Evolutionary conservation across 2,888 invertebrate genomes (phyloP), one percentile per base, ranked within the genome.

Genomic region (Kryphioiulus occultus): DNA sequence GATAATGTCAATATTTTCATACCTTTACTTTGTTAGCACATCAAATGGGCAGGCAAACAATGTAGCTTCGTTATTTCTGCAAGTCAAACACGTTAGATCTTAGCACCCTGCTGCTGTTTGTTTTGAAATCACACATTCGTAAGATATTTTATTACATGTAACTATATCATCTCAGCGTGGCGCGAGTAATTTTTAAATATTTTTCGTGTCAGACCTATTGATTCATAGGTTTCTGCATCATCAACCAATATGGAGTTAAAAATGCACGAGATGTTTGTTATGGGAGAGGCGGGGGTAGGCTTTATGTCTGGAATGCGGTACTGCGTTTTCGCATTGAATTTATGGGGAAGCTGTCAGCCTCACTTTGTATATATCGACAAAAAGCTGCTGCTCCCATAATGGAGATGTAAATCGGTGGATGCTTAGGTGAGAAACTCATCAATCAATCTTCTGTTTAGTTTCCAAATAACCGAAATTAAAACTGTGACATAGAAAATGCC

Each of bases 391-490:
- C 78, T 30, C 15, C 26, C 78, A 78, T 78, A 78, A 78, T 78
- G 26, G 78, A 78, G 78, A 78, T 78, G 78, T 78, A 78, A 78
- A 78, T 78, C 30, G 78, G n/a, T n/a, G 78, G 78, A 78, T 78
- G 30, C 78, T 78, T 78, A 78, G 78, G 30, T 30, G 78, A 78
- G 78, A 30, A 78, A 78, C 78, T 30, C 78, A 78, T 78, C 78
- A 17, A 78, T 78, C 78, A 78, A 78, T 78, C 78, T 15, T 78
- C 78, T 30, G 78, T 78, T 78, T 78, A 78, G 78, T 78, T 30
- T 78, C 0, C 30, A 30, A 30, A 30, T 78, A 78, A 78, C 78
- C 15, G 30, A 78, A 78, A 78, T 78, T 32, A 30, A 30, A 78
- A 78, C 78, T 26, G 78, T 32, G 78, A 78, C 78, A 78, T 30